Evolutionary conservation across 92 coral and sea anemone genomes (phyloP).

Genomic region (Nematostella vectensis): DNA sequence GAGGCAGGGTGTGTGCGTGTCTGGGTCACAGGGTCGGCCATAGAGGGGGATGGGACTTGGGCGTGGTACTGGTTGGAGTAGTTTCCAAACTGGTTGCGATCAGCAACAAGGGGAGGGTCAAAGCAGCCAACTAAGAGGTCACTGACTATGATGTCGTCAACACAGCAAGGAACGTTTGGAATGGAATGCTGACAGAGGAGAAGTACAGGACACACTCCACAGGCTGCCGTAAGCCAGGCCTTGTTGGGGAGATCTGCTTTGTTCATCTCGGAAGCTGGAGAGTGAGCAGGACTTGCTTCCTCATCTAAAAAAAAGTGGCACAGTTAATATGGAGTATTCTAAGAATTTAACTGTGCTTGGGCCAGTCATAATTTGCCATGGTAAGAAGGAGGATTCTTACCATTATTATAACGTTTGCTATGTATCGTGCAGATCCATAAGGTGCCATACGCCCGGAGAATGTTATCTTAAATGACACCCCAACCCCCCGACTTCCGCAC

Average conservation of each 20-base stretch:
- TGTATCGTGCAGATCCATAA: too few species aligned
- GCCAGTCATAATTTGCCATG: too few species aligned
- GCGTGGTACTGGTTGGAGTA: constrained; percentile 34
- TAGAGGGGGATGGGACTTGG: constrained; percentile 16
- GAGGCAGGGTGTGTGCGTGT: constrained; percentile 26
- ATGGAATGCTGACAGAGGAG: constrained; percentile 75
- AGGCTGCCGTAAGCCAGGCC: constrained; percentile 89
- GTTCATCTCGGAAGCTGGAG: constrained; percentile 27
- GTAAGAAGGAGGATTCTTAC: too few species aligned
- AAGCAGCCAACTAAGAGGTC: constrained; percentile 84
- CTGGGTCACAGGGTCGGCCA: constrained; percentile 11
- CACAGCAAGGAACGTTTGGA: constrained; percentile 75
- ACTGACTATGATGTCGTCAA: constrained; percentile 83
- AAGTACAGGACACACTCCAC: constrained; percentile 92
- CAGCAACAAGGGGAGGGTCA: constrained; percentile 76
- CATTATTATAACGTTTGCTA: too few species aligned
- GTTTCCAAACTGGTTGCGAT: constrained; percentile 56
- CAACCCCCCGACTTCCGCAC: too few species aligned
- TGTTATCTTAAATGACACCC: too few species aligned
- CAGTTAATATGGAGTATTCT: background rate
- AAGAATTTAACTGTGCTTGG: background rate
- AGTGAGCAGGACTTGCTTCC: constrained; percentile 32
- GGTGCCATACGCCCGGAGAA: too few species aligned
- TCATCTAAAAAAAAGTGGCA: constrained; percentile 31
- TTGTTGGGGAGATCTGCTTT: constrained; percentile 65